Conservation (phyloP, 2,113 vertebrate species). For the Stictonetta naevosa region DNA sequence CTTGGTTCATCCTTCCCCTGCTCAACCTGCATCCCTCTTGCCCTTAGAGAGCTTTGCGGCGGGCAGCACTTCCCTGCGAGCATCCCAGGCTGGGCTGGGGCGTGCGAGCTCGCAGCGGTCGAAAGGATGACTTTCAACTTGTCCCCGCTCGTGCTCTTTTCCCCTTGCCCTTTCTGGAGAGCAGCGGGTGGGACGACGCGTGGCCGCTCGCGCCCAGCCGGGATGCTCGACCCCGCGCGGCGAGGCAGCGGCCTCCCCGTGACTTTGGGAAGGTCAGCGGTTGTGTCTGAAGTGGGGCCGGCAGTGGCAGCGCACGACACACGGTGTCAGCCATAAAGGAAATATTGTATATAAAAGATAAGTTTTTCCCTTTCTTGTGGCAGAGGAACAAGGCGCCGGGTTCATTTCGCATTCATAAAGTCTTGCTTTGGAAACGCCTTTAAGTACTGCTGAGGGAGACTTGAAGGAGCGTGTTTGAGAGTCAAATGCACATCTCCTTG, state of each 20-base stretch:
- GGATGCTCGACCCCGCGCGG: neutral
- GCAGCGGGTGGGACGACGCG: accelerated
- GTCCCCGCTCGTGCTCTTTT: accelerated
- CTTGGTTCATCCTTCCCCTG: neutral
- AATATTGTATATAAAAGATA: constrained; percentile 75
- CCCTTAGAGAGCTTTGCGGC: neutral
- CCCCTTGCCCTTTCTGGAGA: neutral
- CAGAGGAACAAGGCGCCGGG: constrained; percentile 58
- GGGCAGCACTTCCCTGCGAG: accelerated
- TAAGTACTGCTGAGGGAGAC: constrained; percentile 79
- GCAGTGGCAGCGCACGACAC: neutral
- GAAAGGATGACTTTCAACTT: neutral
- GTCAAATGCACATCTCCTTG: constrained; percentile 79
- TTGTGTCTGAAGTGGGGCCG: constrained; percentile 47
- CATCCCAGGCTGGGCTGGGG: accelerated
- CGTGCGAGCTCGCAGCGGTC: accelerated
- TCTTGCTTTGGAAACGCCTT: constrained; percentile 78
- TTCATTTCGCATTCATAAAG: constrained; percentile 84
- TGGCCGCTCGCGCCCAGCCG: neutral
- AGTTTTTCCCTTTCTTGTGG: constrained; percentile 70
- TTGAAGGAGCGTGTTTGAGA: constrained; percentile 78
- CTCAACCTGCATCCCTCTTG: neutral
- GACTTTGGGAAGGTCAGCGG: constrained; percentile 77
- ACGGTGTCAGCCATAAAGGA: constrained; percentile 57
- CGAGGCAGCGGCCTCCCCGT: neutral